A percentile compares a stretch with the other conserved stretches of the same genome.
Conservation (phyloP, 2,113 vertebrate genomes). For the Daphoenositta chrysoptera region DNA sequence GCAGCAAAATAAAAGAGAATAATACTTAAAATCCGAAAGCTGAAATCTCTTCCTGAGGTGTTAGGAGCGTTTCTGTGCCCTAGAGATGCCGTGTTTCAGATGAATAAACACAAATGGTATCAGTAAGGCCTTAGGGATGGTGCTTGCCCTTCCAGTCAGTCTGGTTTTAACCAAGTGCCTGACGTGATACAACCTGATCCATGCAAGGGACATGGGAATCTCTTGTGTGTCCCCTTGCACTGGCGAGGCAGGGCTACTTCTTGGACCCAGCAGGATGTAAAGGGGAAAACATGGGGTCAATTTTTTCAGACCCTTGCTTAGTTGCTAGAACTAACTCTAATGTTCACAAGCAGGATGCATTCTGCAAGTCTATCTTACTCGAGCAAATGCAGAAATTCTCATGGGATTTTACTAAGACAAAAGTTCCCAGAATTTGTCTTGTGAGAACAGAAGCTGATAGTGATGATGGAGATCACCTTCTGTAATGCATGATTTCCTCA, state of each 20-base stretch:
- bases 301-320: background rate
- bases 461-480: background rate
- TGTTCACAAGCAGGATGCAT: background rate
- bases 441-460: background rate
- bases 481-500: background rate
- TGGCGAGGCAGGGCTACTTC: accelerated
- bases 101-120: background rate
- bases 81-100: background rate
- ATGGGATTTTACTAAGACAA: background rate
- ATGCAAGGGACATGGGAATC: background rate
- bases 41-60: background rate
- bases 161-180: background rate
- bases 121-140: background rate
- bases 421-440: background rate
- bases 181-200: accelerated
- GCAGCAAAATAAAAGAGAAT: background rate
- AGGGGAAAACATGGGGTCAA: background rate
- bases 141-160: background rate
- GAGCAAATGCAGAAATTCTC: background rate
- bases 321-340: background rate
- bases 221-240: accelerated
- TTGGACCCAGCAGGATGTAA: background rate
- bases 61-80: background rate
- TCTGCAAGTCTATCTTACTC: background rate
- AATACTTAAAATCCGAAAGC: background rate